A percentile compares a stretch with the other conserved stretches of the same genome.
phyloP scores from a whole-genome alignment of 2,797 vertebrate species.

The Mus minutoides region DNA sequence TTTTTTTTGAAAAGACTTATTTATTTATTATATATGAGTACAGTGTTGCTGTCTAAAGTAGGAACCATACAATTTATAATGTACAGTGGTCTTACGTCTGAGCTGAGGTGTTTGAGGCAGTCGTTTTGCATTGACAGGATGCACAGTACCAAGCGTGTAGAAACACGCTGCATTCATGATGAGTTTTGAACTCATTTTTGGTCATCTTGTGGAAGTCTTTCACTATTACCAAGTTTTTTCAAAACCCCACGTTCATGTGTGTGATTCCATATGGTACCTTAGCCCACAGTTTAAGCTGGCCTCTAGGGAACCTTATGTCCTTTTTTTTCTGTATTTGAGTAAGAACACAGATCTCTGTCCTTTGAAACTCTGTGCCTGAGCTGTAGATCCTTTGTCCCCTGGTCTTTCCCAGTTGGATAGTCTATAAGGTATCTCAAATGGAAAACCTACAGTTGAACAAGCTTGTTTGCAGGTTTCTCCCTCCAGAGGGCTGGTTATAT shows the following conservation, averaged over 20 bases:
- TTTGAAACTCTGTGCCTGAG: not conserved
- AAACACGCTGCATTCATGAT: not conserved
- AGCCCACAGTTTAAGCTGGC: not conserved
- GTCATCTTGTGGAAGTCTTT: not conserved
- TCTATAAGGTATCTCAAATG: not conserved
- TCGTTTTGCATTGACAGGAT: not conserved
- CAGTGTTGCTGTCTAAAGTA: not conserved
- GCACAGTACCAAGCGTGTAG: not conserved
- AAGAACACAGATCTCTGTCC: not conserved
- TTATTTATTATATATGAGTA: too few relatives aligned
- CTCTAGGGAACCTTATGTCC: not conserved
- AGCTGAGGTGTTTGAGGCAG: not conserved
- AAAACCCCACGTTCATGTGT: too few relatives aligned
- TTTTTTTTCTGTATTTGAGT: not conserved
- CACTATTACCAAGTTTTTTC: not conserved
- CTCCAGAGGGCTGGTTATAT: not conserved
- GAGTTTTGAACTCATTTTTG: not conserved
- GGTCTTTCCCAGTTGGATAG: not conserved
- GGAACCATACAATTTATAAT: not conserved
- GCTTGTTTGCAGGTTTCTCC: not conserved
- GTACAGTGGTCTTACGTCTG: not conserved
- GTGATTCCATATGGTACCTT: not conserved
- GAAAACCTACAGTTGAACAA: not conserved
- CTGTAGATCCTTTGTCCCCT: not conserved
- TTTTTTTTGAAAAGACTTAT: too few relatives aligned